Evolutionary conservation across 2,888 invertebrate species (phyloP), one percentile per base, ranked within the genome.

Genomic region (Ichneumoninae sp.): DNA sequence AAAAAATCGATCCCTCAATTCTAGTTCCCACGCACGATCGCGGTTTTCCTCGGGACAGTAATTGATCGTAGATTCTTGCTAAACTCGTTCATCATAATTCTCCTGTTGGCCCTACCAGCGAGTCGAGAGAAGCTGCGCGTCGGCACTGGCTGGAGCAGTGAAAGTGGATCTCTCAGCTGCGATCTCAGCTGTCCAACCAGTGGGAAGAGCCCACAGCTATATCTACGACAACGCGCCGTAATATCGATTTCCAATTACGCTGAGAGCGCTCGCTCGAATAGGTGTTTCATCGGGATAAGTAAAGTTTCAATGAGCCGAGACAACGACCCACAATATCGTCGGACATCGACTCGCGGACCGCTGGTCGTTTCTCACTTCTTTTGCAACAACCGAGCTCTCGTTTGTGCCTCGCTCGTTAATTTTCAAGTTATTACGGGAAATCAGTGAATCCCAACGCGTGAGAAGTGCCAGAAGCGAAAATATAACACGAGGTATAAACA

Each of bases 141-240:
- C 44, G 44, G n/a, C 52, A 54, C 19, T 57, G 52, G 65, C 50
- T 65, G 22, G 60, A 72, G 54, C 77, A 86, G 89, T 87, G 89
- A 89, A 89, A 89, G 88, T 89, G 88, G 87, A 88, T 85, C 88
- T 69, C 75, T 30, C 69, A 62, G 68, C 52, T 36, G 71, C 69
- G 71, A 74, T 44, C 66, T 76, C 36, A 74, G 50, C 62, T 71
- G 54, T 80, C 52, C 66, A 52, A 22, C 19, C 19, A 70, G 57
- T 65, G 75, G 57, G 74, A 80, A 74, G 77, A 70, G 70, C 57
- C 68, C 57, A 69, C 44, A 40, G 68, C 50, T 19, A 77, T 77
- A 80, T 76, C 72, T 47, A 80, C 52, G 33, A 70, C 19, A 50
- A 74, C 75, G 36, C 74, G 44, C 2, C 57, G 54, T 54, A 62